Evolutionary conservation across 92 coral and sea anemone genomes (phyloP), one percentile per base, ranked within the genome.

Genomic region (Blastomussa wellsi): DNA sequence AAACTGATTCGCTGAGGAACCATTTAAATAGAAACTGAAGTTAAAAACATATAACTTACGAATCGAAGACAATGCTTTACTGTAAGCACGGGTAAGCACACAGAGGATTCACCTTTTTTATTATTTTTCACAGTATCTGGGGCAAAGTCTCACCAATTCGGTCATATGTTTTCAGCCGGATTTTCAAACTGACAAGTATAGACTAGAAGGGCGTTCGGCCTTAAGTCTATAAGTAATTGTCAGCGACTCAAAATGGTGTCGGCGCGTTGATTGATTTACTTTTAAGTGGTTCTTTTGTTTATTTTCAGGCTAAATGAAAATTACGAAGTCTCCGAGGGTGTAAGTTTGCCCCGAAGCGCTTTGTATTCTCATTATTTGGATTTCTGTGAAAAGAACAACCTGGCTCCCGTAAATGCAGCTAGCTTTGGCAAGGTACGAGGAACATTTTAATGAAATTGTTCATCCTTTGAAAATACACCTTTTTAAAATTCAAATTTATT

Each of bases 341-440:
- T 97, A 7, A 97, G 99, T 82, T 86, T 97, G 85, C 99, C 99
- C 2, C 91, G 99, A 20, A 97, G 99, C 73, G 98, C 99, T 0
- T 80, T 97, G 24, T 97, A 97, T 48, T 92, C 98, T 0, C 99
- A 97, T 86, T 97, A 97, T 67, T 74, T 97, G 82, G 99, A 97
- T 80, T 97, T 97, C 68, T 97, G 99, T 72, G 98, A 97, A 87
- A 97, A 97, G 85, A 94, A 90, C 80, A 90, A 82, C 77, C 90
- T 97, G 39, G 88, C 95, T 31, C 99, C 99, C 20, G 99, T 97
- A 22, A 97, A 97, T 74, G 99, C 99, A 1, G 99, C 99, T 3
- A 97, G 99, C 74, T 97, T 97, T 90, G 99, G 99, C 75, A 97
- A 97, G 91, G 99, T 97, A 86, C 76, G 84, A 59, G 11, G 22